Conservation (phyloP, 2,113 vertebrate genomes). For the Tylochromis polylepis region DNA sequence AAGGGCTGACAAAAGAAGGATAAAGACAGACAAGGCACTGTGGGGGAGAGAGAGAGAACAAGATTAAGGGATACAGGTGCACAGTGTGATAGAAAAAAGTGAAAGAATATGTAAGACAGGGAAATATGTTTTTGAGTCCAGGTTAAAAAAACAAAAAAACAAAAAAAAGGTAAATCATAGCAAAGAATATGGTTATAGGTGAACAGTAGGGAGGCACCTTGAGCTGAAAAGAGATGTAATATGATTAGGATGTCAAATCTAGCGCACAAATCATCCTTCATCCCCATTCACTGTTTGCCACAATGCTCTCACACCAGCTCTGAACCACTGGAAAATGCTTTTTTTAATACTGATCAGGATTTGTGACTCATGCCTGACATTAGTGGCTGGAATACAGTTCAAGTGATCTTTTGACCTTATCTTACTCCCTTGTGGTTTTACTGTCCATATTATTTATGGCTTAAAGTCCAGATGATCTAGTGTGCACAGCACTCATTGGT, state of each 20-base stretch:
- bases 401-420: neutral
- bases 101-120: neutral
- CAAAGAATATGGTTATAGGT: neutral
- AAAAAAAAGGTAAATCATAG: accelerated
- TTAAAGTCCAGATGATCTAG: neutral
- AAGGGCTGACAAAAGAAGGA: slow-evolving; percentile 26
- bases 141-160: no score
- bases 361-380: neutral
- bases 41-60: neutral
- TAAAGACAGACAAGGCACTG: neutral
- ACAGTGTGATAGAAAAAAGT: neutral
- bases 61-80: neutral
- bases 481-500: accelerated
- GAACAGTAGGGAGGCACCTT: neutral
- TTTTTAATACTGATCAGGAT: neutral
- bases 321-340: neutral
- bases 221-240: neutral
- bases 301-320: neutral
- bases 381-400: neutral
- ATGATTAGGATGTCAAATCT: slow-evolving; percentile 15
- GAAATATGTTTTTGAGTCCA: neutral
- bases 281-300: neutral
- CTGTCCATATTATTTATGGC: neutral
- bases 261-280: neutral
- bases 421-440: neutral